Conservation (phyloP, 2,113 vertebrate genomes). For the Dinomys branickii region DNA sequence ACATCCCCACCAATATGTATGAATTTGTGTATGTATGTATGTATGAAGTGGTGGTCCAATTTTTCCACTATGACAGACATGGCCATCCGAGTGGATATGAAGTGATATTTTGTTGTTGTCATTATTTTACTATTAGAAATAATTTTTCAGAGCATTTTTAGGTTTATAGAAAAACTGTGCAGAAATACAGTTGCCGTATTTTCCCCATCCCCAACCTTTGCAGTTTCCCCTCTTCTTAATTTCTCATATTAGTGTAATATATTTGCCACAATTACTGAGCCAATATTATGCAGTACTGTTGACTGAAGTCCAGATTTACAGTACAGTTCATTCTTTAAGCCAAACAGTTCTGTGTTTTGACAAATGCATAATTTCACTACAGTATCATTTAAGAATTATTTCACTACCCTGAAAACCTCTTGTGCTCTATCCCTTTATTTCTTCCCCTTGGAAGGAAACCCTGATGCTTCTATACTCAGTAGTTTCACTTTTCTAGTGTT, state of each 20-base stretch:
- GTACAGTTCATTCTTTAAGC: not conserved
- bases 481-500: not conserved
- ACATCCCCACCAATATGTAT: not conserved
- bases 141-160: not conserved
- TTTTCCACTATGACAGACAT: not conserved
- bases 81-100: not conserved
- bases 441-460: not conserved
- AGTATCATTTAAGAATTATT: not conserved
- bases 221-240: not conserved
- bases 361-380: not conserved
- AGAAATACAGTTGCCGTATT: not conserved
- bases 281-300: not conserved
- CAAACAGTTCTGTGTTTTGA: not conserved
- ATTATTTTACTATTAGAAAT: not conserved
- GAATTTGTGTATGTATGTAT: too few relatives aligned
- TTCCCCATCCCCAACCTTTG: not conserved
- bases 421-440: not conserved
- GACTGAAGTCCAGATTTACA: not conserved
- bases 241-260: not conserved
- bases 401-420: not conserved
- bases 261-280: not conserved
- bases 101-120: not conserved
- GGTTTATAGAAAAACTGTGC: not conserved
- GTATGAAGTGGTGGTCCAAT: not conserved
- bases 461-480: not conserved